These are phyloP conservation scores for Microplitis deprimator DNA, from an alignment of 2,888 invertebrate genomes.

Conservation along the genomic window DNA sequence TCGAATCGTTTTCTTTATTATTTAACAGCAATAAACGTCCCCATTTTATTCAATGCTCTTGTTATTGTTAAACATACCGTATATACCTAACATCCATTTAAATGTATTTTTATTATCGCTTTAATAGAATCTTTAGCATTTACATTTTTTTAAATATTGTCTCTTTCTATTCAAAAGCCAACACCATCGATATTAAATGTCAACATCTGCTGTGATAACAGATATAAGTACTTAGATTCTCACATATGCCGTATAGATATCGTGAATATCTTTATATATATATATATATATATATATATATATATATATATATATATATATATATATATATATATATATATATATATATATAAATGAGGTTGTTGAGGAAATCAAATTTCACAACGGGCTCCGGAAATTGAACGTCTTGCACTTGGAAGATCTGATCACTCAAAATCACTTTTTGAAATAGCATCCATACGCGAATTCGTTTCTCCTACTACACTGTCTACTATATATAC, in stretches of 20 bases:
- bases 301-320: slow-evolving; percentile 25
- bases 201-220: background rate
- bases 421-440: slow-evolving; percentile 54
- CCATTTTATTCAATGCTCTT: background rate
- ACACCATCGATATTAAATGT: background rate
- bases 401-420: slow-evolving; percentile 52
- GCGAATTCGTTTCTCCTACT: slow-evolving; percentile 20
- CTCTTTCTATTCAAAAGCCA: background rate
- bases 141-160: background rate
- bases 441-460: slow-evolving; percentile 38
- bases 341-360: slow-evolving; percentile 30
- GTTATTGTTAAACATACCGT: background rate
- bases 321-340: slow-evolving; percentile 2
- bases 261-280: slow-evolving; percentile 20
- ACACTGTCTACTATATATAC: background rate
- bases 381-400: slow-evolving; percentile 55
- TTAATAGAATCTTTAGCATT: background rate
- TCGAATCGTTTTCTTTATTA: slow-evolving; percentile 19
- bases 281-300: slow-evolving; percentile 26
- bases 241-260: background rate
- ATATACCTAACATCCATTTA: background rate
- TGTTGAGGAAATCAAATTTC: slow-evolving; percentile 55
- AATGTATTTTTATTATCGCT: background rate
- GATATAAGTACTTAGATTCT: background rate
- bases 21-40: slow-evolving; percentile 4